These are phyloP conservation scores for Amblyjoppa fuscipennis DNA, from an alignment of 2,888 invertebrate species.

Conservation along the genomic window DNA sequence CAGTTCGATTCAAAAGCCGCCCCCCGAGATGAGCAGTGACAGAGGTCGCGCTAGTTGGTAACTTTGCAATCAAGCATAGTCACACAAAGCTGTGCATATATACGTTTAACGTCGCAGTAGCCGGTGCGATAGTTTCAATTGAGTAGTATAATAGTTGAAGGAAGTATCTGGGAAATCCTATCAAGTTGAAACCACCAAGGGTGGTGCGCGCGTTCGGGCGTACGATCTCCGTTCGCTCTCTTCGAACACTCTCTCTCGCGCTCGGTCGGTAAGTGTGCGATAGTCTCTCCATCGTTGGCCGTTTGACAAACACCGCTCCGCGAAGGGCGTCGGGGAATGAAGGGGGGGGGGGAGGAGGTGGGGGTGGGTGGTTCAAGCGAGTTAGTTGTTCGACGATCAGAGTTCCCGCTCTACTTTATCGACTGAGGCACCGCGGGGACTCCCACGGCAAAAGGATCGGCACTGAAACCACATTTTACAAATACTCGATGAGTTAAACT, in stretches of 20 bases:
- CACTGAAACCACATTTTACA: conserved; percentile 56
- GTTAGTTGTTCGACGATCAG: conserved; percentile 47
- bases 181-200: conserved; percentile 58
- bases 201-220: conserved; percentile 53
- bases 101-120: conserved; percentile 2
- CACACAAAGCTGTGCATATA: conserved; percentile 17
- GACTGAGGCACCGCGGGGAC: conserved; percentile 26
- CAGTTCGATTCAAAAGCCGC: neutral
- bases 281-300: conserved; percentile 31
- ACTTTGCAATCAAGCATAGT: conserved; percentile 56
- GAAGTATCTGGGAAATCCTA: conserved; percentile 60
- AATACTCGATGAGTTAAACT: conserved; percentile 49
- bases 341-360: neutral
- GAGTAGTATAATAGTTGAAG: conserved; percentile 64
- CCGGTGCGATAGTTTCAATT: conserved; percentile 57
- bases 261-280: conserved; percentile 25
- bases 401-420: conserved; percentile 46
- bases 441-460: conserved; percentile 48
- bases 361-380: conserved; percentile 7
- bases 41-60: conserved; percentile 20
- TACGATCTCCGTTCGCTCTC: conserved; percentile 53
- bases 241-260: conserved; percentile 38
- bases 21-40: neutral
- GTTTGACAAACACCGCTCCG: conserved; percentile 58
- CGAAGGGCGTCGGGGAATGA: neutral